Percentiles rank a stretch among this genome's conserved stretches.
Evolutionary conservation across 2,888 invertebrate species (phyloP).

Genomic region (Macropis europaea): DNA sequence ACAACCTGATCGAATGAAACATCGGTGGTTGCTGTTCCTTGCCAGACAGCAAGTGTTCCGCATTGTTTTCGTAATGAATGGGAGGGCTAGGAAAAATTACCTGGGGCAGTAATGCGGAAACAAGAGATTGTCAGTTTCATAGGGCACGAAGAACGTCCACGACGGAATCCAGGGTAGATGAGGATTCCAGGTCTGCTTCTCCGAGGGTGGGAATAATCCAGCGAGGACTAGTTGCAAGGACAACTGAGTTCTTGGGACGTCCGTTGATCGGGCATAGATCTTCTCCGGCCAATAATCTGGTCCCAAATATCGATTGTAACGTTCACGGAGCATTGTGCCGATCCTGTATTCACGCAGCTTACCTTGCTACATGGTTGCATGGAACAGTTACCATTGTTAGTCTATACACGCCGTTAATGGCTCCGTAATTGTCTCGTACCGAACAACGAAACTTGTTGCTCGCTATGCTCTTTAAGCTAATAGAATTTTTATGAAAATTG

Average conservation of each 20-base stretch:
- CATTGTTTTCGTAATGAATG: neutral
- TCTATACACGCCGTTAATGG: neutral
- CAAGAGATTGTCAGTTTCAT: constrained; percentile 73
- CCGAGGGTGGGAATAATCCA: constrained; percentile 80
- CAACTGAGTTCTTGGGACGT: constrained; percentile 82
- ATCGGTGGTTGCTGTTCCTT: too few relatives aligned
- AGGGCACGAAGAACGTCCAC: constrained; percentile 81
- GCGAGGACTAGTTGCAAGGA: constrained; percentile 81
- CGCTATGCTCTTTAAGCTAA: neutral
- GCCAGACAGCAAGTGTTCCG: neutral
- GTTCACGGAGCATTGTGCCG: constrained; percentile 72
- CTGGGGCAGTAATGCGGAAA: constrained; percentile 70
- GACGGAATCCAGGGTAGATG: constrained; percentile 82
- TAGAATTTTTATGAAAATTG: too few relatives aligned
- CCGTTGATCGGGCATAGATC: constrained; percentile 79
- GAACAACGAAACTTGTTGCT: neutral
- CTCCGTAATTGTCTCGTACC: neutral
- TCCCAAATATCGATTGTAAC: constrained; percentile 72
- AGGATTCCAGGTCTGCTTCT: constrained; percentile 77
- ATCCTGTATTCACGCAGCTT: constrained; percentile 75
- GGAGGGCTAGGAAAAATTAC: constrained; percentile 58
- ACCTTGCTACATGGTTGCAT: constrained; percentile 64
- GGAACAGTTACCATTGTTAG: constrained; percentile 28
- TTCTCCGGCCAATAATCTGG: constrained; percentile 70
- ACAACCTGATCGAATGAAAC: too few relatives aligned